phyloP scores from a whole-genome alignment of 2,797 vertebrate genomes.

The Molossus molossus region DNA sequence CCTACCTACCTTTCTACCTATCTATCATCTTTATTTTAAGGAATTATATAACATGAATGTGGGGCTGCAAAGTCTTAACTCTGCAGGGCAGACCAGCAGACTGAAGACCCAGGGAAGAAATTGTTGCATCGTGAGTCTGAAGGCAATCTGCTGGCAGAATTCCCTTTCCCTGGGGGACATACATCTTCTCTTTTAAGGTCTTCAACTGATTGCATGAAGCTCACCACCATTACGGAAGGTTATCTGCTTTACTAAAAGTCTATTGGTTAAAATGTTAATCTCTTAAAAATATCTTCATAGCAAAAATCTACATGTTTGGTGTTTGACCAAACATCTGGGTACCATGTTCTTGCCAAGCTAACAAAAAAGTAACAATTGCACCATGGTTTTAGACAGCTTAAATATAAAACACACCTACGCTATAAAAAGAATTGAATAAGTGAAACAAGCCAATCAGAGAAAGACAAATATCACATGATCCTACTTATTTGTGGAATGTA shows the following conservation, averaged over 20 bases:
- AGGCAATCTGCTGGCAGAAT: background rate
- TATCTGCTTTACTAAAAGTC: background rate
- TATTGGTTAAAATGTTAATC: background rate
- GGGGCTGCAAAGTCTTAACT: background rate
- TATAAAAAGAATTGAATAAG: background rate
- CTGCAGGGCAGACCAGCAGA: background rate
- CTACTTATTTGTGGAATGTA: no score
- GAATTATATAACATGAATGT: accelerated
- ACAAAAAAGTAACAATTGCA: background rate
- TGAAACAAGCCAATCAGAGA: no score
- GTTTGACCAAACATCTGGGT: background rate
- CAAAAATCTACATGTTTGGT: background rate
- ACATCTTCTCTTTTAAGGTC: background rate
- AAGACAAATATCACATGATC: no score
- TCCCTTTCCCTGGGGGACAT: no score
- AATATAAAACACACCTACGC: background rate
- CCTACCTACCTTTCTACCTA: background rate
- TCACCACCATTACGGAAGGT: background rate
- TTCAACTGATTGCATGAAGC: background rate
- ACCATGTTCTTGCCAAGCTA: background rate
- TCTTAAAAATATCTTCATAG: background rate
- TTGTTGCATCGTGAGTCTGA: background rate
- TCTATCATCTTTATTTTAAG: background rate
- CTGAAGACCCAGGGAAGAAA: background rate
- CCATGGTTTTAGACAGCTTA: background rate